These are phyloP conservation scores for Delphinapterus leucas DNA, from an alignment of 2,113 vertebrate species.

Conservation along the genomic window DNA sequence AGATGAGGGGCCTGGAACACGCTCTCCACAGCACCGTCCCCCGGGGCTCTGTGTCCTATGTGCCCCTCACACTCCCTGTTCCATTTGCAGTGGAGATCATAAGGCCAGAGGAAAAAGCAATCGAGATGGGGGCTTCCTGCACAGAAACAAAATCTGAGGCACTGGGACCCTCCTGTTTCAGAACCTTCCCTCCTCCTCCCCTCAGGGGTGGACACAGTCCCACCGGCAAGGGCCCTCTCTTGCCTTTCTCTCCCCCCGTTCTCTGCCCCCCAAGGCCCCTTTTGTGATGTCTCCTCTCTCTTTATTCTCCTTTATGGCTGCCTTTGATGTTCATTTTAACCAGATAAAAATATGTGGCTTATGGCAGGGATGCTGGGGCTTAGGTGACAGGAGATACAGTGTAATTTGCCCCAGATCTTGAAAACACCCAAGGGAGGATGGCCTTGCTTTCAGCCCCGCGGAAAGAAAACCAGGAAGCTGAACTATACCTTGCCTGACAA, in stretches of 20 bases:
- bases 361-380: neutral
- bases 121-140: neutral
- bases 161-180: neutral
- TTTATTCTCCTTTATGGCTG: neutral
- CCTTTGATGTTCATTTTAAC: slow-evolving; percentile 36
- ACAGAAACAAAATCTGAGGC: neutral
- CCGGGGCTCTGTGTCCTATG: neutral
- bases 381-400: neutral
- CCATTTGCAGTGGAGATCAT: neutral
- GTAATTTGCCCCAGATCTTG: neutral
- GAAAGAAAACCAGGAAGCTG: neutral
- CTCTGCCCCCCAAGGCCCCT: neutral
- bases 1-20: neutral
- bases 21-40: fast-evolving
- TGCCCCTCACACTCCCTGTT: neutral
- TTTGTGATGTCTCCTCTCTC: neutral
- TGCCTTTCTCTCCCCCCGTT: neutral
- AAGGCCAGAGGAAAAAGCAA: neutral
- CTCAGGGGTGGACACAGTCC: too few species aligned
- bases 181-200: neutral
- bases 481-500: neutral
- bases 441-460: neutral
- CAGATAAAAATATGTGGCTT: slow-evolving; percentile 1
- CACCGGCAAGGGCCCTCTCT: neutral
- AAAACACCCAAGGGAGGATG: neutral